Evolutionary conservation across 1,140 invertebrate genomes (phyloP), one percentile per base, ranked within the genome.

Genomic region (Nylanderia fulva): DNA sequence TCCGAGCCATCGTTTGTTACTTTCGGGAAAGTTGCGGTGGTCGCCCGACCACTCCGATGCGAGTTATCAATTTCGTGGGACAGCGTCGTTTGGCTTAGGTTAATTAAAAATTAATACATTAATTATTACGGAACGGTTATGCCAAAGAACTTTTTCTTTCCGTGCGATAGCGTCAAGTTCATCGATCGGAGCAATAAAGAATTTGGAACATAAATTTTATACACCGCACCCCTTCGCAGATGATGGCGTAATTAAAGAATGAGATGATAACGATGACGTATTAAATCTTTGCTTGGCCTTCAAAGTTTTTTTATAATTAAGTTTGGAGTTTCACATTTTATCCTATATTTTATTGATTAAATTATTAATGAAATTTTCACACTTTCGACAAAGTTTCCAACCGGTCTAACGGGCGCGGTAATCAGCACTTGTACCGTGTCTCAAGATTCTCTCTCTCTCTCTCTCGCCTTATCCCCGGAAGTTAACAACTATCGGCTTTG

Each of bases 361-460:
- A 56, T 72, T 85, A 66, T 39, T 79, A 86, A 89, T 56, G 74
- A 48, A 48, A 89, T 45, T 76, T 75, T 84, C 61, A 39, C 61
- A 39, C 60, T 75, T 84, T 84, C 74, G 68, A 60, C 42, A 24
- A 82, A 77, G 84, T 86, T 88, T 61, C 84, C 45, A 29, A 8
- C 58, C 27, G 64, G 42, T 36, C 68, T 85, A 88, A 88, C 75
- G 71, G 52, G 52, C 77, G 27, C n/a, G n/a, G 71, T 89, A 86
- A 84, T 86, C 84, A 68, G 84, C 87, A 84, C 87, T 79, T 86
- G 84, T 54, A 52, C 36, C 29, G 36, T 79, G 75, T 88, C 86
- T 88, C 56, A 45, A 39, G 71, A 56, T 3, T 33, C 83, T 89
- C 56, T 74, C 79, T 48, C 29, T 33, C 83, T 89, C 56, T 74